Evolutionary conservation across 2,888 invertebrate species (phyloP).

Genomic region (Sabatieria punctata): DNA sequence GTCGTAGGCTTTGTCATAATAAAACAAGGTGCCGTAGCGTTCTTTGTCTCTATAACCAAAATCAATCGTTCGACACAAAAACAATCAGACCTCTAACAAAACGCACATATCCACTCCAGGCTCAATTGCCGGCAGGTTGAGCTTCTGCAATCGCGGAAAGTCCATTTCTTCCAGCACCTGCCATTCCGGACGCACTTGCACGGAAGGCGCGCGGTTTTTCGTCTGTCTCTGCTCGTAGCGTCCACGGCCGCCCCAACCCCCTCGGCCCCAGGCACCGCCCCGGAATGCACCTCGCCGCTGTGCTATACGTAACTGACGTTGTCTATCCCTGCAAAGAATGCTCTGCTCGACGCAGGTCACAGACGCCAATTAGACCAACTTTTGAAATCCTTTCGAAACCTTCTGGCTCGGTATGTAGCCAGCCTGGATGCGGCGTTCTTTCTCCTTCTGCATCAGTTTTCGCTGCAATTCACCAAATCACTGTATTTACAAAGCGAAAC

Average conservation of each 20-base stretch:
- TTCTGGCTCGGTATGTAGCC: slow-evolving; percentile 24
- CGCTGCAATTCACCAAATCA: slow-evolving; percentile 17
- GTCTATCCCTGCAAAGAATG: slow-evolving; percentile 37
- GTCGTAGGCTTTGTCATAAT: slow-evolving; percentile 89
- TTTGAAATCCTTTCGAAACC: background rate
- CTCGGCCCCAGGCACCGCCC: background rate
- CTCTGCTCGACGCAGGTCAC: background rate
- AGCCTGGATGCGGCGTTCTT: slow-evolving; percentile 27
- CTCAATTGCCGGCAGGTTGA: slow-evolving; percentile 65
- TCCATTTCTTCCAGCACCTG: slow-evolving; percentile 87
- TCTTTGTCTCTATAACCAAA: slow-evolving; percentile 34
- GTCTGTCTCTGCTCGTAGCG: background rate
- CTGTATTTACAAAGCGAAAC: background rate
- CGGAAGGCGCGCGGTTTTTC: slow-evolving; percentile 87
- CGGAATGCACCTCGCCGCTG: background rate
- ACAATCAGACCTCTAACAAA: slow-evolving; percentile 7
- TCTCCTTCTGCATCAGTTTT: slow-evolving; percentile 25
- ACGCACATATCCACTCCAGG: slow-evolving; percentile 49
- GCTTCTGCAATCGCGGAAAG: slow-evolving; percentile 77
- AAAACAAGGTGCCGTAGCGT: slow-evolving; percentile 81
- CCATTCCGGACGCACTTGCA: slow-evolving; percentile 89
- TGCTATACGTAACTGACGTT: too few relatives aligned
- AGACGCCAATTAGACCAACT: background rate
- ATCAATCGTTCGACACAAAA: background rate
- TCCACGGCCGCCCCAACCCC: slow-evolving; percentile 3